Percentiles rank a stretch among this genome's conserved stretches.
Evolutionary conservation across 92 coral and sea anemone species (phyloP).

Genomic region (Porites rus): DNA sequence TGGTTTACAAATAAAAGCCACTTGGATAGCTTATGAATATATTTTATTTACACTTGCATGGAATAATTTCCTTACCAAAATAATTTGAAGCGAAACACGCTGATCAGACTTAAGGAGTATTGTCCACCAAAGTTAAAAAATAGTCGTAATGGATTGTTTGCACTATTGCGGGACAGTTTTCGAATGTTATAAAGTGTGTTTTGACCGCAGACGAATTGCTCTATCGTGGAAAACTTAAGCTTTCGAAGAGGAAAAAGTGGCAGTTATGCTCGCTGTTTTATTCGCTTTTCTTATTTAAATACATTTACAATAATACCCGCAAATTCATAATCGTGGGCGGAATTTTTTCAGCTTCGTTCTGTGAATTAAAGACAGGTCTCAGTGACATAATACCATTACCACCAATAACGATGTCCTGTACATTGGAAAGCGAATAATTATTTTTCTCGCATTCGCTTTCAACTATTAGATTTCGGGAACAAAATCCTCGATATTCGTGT

Average conservation of each 20-base stretch:
- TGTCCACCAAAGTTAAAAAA: neutral
- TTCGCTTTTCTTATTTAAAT: conserved; percentile 9
- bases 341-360: conserved; percentile 28
- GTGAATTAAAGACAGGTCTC: conserved; percentile 15
- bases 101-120: neutral
- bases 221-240: neutral
- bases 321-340: conserved; percentile 36
- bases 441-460: neutral
- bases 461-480: neutral
- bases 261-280: neutral
- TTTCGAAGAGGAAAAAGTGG: neutral
- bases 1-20: neutral
- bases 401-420: neutral
- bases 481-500: neutral
- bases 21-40: neutral
- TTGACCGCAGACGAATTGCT: neutral
- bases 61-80: neutral
- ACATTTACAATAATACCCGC: neutral
- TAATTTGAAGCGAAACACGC: neutral
- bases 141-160: neutral
- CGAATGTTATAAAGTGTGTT: neutral
- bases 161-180: neutral
- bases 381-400: conserved; percentile 14
- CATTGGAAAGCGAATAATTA: neutral
- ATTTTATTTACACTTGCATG: neutral